phyloP scores from a whole-genome alignment of 1,140 invertebrate genomes.

The Zaprionus gabonicus region DNA sequence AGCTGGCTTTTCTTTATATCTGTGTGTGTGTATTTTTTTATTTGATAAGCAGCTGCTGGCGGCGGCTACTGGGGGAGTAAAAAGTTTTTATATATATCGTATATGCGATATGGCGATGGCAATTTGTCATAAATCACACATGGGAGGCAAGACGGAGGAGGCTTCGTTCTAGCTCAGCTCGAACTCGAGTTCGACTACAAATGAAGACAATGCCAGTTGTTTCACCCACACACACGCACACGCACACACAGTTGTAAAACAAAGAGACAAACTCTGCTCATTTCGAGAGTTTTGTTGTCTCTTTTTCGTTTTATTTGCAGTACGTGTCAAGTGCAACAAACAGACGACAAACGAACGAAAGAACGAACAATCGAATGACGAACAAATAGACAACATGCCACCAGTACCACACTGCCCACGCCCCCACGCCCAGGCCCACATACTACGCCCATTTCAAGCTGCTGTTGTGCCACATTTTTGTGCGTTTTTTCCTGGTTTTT shows the following conservation, averaged over 20 bases:
- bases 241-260: constrained; percentile 14
- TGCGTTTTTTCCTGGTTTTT: constrained; percentile 14
- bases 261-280: constrained; percentile 38
- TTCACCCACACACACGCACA: not conserved
- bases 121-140: constrained; percentile 53
- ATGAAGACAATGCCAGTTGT: constrained; percentile 33
- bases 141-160: not conserved
- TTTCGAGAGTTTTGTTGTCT: constrained; percentile 32
- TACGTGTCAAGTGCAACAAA: constrained; percentile 67
- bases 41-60: constrained; percentile 40
- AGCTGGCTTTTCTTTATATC: constrained; percentile 17
- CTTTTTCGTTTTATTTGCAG: constrained; percentile 59
- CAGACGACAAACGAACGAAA: constrained; percentile 42
- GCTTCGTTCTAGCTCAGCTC: not conserved
- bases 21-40: constrained; percentile 8
- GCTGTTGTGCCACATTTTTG: constrained; percentile 22
- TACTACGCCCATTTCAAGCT: constrained; percentile 16
- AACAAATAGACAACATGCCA: constrained; percentile 21
- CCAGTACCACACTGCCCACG: not conserved
- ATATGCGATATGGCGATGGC: constrained; percentile 23
- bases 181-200: not conserved
- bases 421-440: constrained; percentile 1
- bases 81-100: constrained; percentile 6
- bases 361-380: constrained; percentile 22
- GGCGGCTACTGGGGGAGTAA: not conserved